A percentile compares a stretch with the other conserved stretches of the same genome.
Conservation (phyloP, 2,888 invertebrate species). For the Dorcus parallelipipedus region DNA sequence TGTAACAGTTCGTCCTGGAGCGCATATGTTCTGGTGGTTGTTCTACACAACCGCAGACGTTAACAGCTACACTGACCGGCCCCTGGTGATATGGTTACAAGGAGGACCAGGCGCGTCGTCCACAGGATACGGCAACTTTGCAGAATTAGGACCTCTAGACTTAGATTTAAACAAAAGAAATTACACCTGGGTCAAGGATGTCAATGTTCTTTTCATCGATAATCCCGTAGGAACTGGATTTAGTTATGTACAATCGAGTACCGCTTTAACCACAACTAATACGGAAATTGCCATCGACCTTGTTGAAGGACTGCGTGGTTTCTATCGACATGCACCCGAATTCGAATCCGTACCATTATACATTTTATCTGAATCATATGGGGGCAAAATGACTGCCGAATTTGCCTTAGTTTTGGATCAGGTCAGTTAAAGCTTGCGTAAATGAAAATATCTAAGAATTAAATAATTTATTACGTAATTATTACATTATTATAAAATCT, state of each 20-base stretch:
- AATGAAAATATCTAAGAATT: no score
- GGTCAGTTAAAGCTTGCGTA: conserved; percentile 1
- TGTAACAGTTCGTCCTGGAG: conserved; percentile 67
- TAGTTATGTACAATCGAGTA: conserved; percentile 66
- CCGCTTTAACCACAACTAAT: conserved; percentile 55
- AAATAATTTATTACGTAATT: not conserved
- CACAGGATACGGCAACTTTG: conserved; percentile 75
- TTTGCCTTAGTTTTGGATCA: conserved; percentile 50
- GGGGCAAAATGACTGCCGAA: conserved; percentile 64
- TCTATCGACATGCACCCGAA: conserved; percentile 51
- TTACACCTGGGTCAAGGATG: conserved; percentile 74
- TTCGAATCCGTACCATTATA: conserved; percentile 57
- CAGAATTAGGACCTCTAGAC: conserved; percentile 72
- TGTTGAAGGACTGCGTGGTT: conserved; percentile 50
- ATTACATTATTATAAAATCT: not conserved
- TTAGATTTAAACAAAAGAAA: conserved; percentile 64
- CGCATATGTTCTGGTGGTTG: conserved; percentile 87
- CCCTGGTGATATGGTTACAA: conserved; percentile 84
- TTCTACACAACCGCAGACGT: conserved; percentile 65
- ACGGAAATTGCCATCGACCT: conserved; percentile 60
- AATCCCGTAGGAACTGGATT: conserved; percentile 86
- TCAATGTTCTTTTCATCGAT: conserved; percentile 80
- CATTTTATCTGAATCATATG: conserved; percentile 64
- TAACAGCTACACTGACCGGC: conserved; percentile 59
- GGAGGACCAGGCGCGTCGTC: conserved; percentile 72